Evolutionary conservation across 2,797 vertebrate genomes (phyloP), one percentile per base, ranked within the genome.

Genomic region (Gallinago stenura): DNA sequence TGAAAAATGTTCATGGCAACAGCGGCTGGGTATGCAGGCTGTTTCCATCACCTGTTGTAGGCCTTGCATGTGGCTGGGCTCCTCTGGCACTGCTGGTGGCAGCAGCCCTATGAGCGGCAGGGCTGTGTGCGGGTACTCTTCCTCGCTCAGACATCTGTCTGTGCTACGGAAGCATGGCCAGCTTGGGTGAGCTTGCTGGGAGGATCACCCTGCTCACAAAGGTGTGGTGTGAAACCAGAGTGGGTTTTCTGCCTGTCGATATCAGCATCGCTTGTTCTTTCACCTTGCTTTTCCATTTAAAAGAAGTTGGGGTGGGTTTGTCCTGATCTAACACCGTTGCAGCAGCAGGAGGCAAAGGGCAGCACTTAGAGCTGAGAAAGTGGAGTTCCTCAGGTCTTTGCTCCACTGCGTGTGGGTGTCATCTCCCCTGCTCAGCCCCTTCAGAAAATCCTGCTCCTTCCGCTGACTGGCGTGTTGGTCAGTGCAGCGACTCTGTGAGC

Each of bases 351-450:
- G 39, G 51, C 3, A 6, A 58, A 73, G 54, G 75, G 33, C 2
- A 2, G 61, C 13, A 9, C 61, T n/a, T 48, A 4, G 56, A 81
- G 45, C 62, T 62, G 48, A 45, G 50, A 41, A 31, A n/a, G 33
- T 25, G 12, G 43, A 50, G 26, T 64, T 50, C n/a, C 25, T 45
- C 24, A 16, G 24, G 70, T 51, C 45, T 73, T 82, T 6, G 37
- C 30, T 24, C 41, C 15, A 3, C 16, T 0, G 1, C 0, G 1
- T 1, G 0, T 22, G 20, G 37, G 4, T 48, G 6, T 57, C n/a
- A 15, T 72, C 45, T 72, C 22, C 8, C 24, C 57, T 64, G 25
- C 35, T 58, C 64, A n/a, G 41, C 56, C 14, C 9, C 41, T 69
- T 61, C 48, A 51, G 62, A 76, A 81, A 35, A 45, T 21, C 26